Conservation (phyloP, 2,888 invertebrate species). For the Octodonta nipae region DNA sequence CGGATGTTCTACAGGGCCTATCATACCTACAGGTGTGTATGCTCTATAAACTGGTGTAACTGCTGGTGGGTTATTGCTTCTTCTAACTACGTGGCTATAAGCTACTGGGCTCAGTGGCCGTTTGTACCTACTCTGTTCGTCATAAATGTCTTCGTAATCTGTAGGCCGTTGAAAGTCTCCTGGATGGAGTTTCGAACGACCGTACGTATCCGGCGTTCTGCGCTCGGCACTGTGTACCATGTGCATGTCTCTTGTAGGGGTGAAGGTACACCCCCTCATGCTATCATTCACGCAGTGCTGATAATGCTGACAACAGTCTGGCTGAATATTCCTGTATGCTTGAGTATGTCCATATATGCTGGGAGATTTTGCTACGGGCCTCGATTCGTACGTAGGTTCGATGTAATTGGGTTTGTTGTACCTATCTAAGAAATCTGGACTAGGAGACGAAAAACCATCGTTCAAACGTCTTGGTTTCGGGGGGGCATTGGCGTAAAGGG, state of each 20-base stretch:
- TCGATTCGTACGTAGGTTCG: slow-evolving; percentile 6
- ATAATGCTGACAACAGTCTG: slow-evolving; percentile 2
- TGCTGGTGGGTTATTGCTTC: slow-evolving; percentile 18
- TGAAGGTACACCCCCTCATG: slow-evolving; percentile 15
- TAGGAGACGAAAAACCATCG: slow-evolving; percentile 61
- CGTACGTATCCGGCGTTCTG: slow-evolving; percentile 72
- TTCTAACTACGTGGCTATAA: slow-evolving; percentile 31
- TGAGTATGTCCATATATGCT: slow-evolving; percentile 19
- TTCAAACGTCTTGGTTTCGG: slow-evolving; percentile 73
- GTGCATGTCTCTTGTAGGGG: slow-evolving; percentile 15
- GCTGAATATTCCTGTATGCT: slow-evolving; percentile 6
- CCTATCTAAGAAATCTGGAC: slow-evolving; percentile 45
- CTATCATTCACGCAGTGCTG: slow-evolving; percentile 22
- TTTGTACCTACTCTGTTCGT: slow-evolving; percentile 40
- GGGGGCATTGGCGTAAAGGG: slow-evolving; percentile 79
- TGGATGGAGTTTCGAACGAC: slow-evolving; percentile 42
- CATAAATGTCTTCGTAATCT: slow-evolving; percentile 70
- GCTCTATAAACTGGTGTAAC: slow-evolving; percentile 26
- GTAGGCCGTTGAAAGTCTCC: slow-evolving; percentile 33
- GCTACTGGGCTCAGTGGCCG: slow-evolving; percentile 48
- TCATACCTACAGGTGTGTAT: slow-evolving; percentile 28
- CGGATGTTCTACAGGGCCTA: slow-evolving; percentile 22
- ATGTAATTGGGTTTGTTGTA: slow-evolving; percentile 28
- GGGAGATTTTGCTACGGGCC: slow-evolving; percentile 32
- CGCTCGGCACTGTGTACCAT: slow-evolving; percentile 44